Percentiles rank a stretch among this genome's conserved stretches.
Evolutionary conservation across 2,113 vertebrate genomes (phyloP).

Genomic region (Upupa epops): DNA sequence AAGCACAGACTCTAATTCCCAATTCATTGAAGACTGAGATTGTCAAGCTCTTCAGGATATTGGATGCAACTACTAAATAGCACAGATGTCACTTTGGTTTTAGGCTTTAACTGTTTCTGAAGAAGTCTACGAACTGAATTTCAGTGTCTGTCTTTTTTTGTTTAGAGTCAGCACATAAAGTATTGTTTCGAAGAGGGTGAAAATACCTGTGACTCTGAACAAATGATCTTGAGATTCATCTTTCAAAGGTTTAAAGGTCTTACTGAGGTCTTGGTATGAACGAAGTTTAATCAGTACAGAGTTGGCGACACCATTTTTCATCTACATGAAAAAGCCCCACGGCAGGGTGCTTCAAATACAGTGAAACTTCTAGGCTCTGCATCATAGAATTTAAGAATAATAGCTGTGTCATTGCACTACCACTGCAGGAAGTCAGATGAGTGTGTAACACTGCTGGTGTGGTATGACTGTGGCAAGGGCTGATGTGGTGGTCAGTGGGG

Average conservation of each 20-base stretch:
- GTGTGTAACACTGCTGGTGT: not conserved
- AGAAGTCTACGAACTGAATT: not conserved
- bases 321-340: not conserved
- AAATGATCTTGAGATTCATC: not conserved
- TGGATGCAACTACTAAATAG: not conserved
- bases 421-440: not conserved
- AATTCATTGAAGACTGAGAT: not conserved
- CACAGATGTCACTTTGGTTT: not conserved
- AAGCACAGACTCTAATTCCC: not conserved
- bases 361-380: not conserved
- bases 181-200: not conserved
- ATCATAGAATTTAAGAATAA: not conserved
- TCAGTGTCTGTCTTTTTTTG: not conserved
- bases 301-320: not conserved
- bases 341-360: not conserved
- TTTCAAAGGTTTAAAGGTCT: not conserved
- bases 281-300: not conserved
- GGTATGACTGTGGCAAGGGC: not conserved
- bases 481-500: not conserved
- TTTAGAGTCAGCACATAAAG: not conserved
- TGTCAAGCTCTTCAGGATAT: not conserved
- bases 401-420: not conserved
- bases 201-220: not conserved
- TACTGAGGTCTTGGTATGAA: not conserved
- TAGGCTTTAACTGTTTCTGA: not conserved